Conservation (phyloP, 2,113 vertebrate species). For the Coregonus clupeaformis region DNA sequence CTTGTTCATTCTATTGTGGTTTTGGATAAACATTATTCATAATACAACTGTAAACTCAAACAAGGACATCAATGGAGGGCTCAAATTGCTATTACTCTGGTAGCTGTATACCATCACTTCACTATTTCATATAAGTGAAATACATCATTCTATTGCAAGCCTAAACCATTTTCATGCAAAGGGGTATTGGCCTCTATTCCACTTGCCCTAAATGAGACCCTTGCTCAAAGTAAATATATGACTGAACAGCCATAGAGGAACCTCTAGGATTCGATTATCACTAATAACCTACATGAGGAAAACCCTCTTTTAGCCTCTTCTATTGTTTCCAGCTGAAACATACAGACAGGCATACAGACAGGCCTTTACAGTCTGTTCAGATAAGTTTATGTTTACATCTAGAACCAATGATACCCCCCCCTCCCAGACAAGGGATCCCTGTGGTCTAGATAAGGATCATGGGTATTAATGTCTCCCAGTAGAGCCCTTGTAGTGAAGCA, state of each 20-base stretch:
- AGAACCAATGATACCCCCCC: slow-evolving; percentile 27
- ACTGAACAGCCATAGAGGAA: background rate
- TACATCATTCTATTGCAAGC: background rate
- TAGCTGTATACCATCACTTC: too few relatives aligned
- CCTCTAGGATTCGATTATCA: slow-evolving; percentile 14
- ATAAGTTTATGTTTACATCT: slow-evolving; percentile 30
- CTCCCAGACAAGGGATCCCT: slow-evolving; percentile 28
- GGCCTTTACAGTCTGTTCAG: slow-evolving; percentile 29
- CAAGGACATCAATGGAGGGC: too few relatives aligned
- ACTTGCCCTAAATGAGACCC: background rate
- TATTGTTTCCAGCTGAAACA: slow-evolving; percentile 35
- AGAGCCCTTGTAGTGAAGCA: slow-evolving; percentile 30
- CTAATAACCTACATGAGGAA: background rate
- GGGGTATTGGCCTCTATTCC: background rate
- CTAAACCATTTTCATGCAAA: background rate
- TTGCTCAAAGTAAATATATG: background rate
- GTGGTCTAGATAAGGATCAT: slow-evolving; percentile 43
- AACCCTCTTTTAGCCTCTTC: background rate
- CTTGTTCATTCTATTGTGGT: too few relatives aligned
- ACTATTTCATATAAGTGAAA: too few relatives aligned
- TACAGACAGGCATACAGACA: slow-evolving; percentile 26
- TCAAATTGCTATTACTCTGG: too few relatives aligned
- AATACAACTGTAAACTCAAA: too few relatives aligned
- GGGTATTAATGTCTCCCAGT: slow-evolving; percentile 42
- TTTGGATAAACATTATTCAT: too few relatives aligned